Percentiles rank a stretch among this genome's conserved stretches.
Evolutionary conservation across 53 echinoderm and acorn worm species (phyloP).

Genomic region (Paracentrotus lividus): DNA sequence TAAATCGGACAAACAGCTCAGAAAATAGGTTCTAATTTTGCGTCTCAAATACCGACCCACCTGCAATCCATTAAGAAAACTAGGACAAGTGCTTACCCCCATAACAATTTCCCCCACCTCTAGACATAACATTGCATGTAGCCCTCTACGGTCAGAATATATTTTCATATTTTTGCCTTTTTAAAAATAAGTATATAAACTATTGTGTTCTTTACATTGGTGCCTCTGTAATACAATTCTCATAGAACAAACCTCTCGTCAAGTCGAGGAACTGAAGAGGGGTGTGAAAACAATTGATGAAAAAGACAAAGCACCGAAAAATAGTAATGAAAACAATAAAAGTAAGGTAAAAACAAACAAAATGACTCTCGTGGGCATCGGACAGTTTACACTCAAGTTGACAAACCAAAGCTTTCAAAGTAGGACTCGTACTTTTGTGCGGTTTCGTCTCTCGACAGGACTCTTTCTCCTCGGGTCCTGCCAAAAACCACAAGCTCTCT

Average conservation of each 20-base stretch:
- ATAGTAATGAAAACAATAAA: neutral
- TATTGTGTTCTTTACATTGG: neutral
- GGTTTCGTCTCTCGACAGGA: conserved; percentile 18
- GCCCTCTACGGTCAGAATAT: conserved; percentile 48
- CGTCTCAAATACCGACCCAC: conserved; percentile 49
- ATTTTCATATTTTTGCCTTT: neutral
- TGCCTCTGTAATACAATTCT: neutral
- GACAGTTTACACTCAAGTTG: neutral
- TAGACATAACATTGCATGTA: conserved; percentile 13
- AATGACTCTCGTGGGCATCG: neutral
- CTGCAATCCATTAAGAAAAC: conserved; percentile 63
- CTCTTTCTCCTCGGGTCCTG: neutral
- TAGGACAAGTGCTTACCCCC: conserved; percentile 61
- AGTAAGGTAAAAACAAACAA: conserved; percentile 3
- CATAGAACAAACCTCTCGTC: neutral
- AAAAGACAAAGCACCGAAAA: neutral
- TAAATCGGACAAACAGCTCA: conserved; percentile 68
- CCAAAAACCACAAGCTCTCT: neutral
- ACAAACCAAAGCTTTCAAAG: neutral
- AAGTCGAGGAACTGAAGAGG: neutral
- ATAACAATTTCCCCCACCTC: conserved; percentile 58
- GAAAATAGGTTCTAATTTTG: conserved; percentile 60
- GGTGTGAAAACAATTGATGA: neutral
- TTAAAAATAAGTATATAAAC: neutral
- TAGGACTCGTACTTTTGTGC: conserved; percentile 26